Evolutionary conservation across 2,797 vertebrate genomes (phyloP).

Genomic region (Sebastes kiyomatsui): DNA sequence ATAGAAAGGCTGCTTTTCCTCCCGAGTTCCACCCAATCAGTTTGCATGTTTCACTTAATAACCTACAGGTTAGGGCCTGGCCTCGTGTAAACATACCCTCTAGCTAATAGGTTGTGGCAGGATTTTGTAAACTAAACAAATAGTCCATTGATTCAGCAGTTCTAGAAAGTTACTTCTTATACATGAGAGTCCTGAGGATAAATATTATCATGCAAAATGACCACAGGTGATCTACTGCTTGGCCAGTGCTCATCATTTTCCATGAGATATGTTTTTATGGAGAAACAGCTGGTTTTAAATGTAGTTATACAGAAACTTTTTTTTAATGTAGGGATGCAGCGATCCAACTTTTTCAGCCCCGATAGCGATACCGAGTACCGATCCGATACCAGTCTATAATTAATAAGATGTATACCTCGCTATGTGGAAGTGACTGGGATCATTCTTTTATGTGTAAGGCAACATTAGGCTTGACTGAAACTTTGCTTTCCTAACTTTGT

Average conservation of each 20-base stretch:
- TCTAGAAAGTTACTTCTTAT: constrained; percentile 8
- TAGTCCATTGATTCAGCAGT: constrained; percentile 27
- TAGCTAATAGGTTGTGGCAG: constrained; percentile 32
- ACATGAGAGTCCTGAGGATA: background rate
- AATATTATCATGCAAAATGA: constrained; percentile 1
- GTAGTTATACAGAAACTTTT: background rate
- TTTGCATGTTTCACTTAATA: constrained; percentile 73
- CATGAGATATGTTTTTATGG: background rate
- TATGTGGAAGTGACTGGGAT: too few relatives aligned
- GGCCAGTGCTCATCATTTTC: background rate
- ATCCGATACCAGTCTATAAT: too few relatives aligned
- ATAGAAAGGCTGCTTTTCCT: constrained; percentile 73
- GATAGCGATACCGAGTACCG: too few relatives aligned
- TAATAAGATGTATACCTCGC: too few relatives aligned
- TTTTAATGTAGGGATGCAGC: too few relatives aligned
- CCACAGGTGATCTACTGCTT: background rate
- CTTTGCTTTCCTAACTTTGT: too few relatives aligned
- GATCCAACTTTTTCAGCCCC: too few relatives aligned
- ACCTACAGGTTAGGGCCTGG: constrained; percentile 64
- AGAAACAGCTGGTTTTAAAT: background rate
- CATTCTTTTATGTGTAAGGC: too few relatives aligned
- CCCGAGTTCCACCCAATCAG: constrained; percentile 67
- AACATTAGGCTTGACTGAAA: too few relatives aligned
- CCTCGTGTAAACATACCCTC: constrained; percentile 31
- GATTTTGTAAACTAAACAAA: constrained; percentile 31